Base-by-base conservation (phyloP, 2,113 vertebrate species). In the Dicrurus megarhynchus region DNA sequence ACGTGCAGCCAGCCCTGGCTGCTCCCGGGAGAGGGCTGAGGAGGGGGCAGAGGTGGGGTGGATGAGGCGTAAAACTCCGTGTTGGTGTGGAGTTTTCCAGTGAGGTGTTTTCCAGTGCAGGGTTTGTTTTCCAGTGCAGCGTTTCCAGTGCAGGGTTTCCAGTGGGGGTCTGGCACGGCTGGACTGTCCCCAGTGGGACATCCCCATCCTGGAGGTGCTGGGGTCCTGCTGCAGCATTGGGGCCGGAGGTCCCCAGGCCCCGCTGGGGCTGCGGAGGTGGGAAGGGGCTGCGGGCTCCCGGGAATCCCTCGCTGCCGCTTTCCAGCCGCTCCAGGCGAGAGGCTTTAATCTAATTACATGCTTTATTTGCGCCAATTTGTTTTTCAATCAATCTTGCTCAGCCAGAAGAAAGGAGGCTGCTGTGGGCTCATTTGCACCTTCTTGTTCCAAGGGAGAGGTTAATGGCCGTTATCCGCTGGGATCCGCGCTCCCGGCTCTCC, bases 361-460 rank as follows among this genome's bases (percentile, higher is more conserved):
- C 99, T 99, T 99, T 99, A 99, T 99, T 99, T 99, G 98, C 98
- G 92, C 96, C 98, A 99, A 99, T 99, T 99, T 99, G 99, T 99
- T 99, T 99, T 98, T 98, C 99, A 99, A 99, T 99, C 99, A 99
- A 98, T 99, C 98, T 99, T 98, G 97, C 97, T 98, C 98, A 98
- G 96, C 95, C 97, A 97, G 97, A 99, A 99, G 98, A 99, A 99
- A 99, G 98, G 98, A 98, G 98, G 93, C 98, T 98, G 93, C 98
- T 97, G 97, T 60, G 98, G 96, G 91, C 97, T 98, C 98, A 96
- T 97, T 98, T 98, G 98, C 98, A 98, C 98, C 97, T 98, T 97
- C 98, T 98, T 97, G 98, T 99, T 98, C 98, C 97, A 90, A 96
- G 93, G 95, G 94, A 92, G 97, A 96, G 97, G 97, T 97, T 98